These are phyloP conservation scores for Lepus townsendii DNA, from an alignment of 2,797 vertebrate species.

Conservation along the genomic window DNA sequence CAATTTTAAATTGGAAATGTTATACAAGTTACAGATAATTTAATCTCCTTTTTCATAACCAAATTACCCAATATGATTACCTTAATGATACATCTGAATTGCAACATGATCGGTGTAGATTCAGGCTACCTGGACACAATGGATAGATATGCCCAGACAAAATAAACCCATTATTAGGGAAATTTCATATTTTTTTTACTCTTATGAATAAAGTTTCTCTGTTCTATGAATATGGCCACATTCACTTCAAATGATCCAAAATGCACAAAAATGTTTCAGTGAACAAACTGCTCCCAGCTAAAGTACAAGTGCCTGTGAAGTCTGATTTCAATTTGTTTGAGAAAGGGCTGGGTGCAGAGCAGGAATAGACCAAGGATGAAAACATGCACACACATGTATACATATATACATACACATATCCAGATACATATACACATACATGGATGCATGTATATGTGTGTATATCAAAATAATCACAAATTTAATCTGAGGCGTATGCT, in stretches of 20 bases:
- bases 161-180: neutral
- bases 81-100: constrained; percentile 42
- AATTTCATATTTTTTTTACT: constrained; percentile 42
- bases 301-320: constrained; percentile 4
- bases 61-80: constrained; percentile 48
- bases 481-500: neutral
- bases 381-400: neutral
- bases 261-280: constrained; percentile 29
- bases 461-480: neutral
- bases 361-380: neutral
- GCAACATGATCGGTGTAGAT: neutral
- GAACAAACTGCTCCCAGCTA: neutral
- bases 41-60: constrained; percentile 60
- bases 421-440: fast-evolving
- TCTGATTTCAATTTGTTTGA: constrained; percentile 17
- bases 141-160: neutral
- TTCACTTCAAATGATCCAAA: constrained; percentile 64
- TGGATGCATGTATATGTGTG: neutral
- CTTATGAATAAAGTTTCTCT: constrained; percentile 28
- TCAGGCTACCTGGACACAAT: neutral
- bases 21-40: constrained; percentile 66
- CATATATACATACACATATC: neutral
- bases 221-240: neutral
- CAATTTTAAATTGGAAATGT: constrained; percentile 65
- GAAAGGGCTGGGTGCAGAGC: neutral